Evolutionary conservation across 2,888 invertebrate species (phyloP), one percentile per base, ranked within the genome.

Genomic region (Scotopteryx bipunctaria): DNA sequence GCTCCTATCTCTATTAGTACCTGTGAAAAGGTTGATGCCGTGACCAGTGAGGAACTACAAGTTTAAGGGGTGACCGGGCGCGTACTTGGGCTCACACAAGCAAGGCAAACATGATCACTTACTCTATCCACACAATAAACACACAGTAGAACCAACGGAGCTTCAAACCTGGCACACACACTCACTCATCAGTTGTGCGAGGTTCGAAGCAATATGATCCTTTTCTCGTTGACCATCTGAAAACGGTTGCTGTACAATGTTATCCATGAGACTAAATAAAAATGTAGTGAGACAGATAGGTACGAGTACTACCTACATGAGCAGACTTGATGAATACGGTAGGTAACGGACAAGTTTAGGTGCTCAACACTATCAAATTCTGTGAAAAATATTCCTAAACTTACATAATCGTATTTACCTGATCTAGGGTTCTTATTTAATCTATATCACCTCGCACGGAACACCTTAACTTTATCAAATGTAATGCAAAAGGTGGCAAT

Each of bases 1-100:
- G 86, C 93, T 91, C 91, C 93, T 93, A 91, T 93, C 93, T 91
- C 92, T 92, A 84, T 89, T 91, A 86, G 76, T 68, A 76, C 91
- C 91, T 91, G 91, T 73, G 78, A 89, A 88, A 87, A 90, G 82
- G 79, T 78, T 76, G 80, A 76, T 81, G 78, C 71, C 75, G 89
- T 64, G 86, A 73, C 91, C 88, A 80, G 78, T 59, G 64, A 64
- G 65, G 50, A 57, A 52, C 56, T 46, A 53, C 16, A 55, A 62
- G 63, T 63, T 63, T 64, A 55, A 57, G 64, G 64, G 73, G 72
- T 70, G 67, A 72, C 78, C 84, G 85, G 85, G 81, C 85, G 81
- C 82, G 80, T 75, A 78, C 73, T 63, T 46, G 67, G 71, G 66
- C 63, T 66, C 63, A 55, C 64, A 55, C 46, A 32, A 56, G 48